Evolutionary conservation across 2,888 invertebrate genomes (phyloP).

Genomic region (Ochropleura leucogaster): DNA sequence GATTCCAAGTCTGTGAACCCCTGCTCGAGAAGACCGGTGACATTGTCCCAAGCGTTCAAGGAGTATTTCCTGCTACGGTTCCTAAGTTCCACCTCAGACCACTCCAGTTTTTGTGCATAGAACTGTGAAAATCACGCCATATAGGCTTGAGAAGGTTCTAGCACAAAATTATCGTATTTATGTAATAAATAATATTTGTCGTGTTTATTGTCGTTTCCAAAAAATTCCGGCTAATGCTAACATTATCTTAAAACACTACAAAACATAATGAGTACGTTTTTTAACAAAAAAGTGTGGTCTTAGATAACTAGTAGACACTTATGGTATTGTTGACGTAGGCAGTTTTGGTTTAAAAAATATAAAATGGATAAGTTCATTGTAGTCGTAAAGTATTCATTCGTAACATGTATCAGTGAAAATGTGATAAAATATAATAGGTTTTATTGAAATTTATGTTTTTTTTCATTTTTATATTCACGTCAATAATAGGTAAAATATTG

Average conservation of each 20-base stretch:
- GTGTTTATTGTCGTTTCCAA: not conserved
- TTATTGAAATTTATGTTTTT: too few species aligned
- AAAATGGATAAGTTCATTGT: not conserved
- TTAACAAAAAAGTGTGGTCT: slow-evolving; percentile 27
- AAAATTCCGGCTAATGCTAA: not conserved
- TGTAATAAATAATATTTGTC: not conserved
- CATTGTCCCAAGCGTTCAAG: slow-evolving; percentile 92
- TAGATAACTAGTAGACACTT: not conserved
- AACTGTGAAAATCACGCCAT: slow-evolving; percentile 72
- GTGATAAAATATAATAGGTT: too few species aligned
- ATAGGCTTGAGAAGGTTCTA: not conserved
- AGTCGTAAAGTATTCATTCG: not conserved
- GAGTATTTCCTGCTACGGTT: slow-evolving; percentile 84
- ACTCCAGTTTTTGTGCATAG: slow-evolving; percentile 78
- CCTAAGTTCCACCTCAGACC: slow-evolving; percentile 79
- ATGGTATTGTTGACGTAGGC: not conserved
- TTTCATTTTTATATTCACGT: too few species aligned
- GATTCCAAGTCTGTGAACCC: slow-evolving; percentile 88
- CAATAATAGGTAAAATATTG: too few species aligned
- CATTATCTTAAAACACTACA: slow-evolving; percentile 19
- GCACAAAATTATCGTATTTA: not conserved
- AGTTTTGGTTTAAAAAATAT: not conserved
- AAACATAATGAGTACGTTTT: slow-evolving; percentile 9
- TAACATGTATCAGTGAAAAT: too few species aligned
- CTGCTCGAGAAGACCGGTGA: slow-evolving; percentile 93